Evolutionary conservation across 2,888 invertebrate species (phyloP).

Genomic region (Dorcus parallelipipedus): DNA sequence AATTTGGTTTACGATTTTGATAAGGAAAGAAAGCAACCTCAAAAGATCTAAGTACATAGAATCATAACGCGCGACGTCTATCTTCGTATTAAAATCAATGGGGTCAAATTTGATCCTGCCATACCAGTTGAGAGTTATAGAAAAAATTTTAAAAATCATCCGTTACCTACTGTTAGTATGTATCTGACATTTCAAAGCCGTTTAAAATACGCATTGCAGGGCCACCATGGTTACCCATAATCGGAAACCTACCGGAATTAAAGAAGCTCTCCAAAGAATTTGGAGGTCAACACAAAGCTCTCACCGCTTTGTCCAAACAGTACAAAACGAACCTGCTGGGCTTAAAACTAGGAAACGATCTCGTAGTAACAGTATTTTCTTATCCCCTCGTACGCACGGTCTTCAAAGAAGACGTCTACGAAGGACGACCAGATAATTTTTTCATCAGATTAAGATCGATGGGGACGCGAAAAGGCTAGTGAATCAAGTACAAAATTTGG

Average conservation of each 20-base stretch:
- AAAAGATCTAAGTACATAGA: no score
- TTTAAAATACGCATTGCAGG: constrained; percentile 37
- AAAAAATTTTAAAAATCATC: no score
- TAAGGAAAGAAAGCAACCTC: no score
- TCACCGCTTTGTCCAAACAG: constrained; percentile 48
- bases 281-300: constrained; percentile 54
- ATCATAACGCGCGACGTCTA: no score
- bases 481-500: no score
- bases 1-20: no score
- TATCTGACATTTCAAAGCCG: no score
- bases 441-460: constrained; percentile 61
- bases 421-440: constrained; percentile 64
- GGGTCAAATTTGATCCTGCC: no score
- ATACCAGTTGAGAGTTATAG: no score
- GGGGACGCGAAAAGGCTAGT: constrained; percentile 56
- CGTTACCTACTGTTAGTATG: no score
- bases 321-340: constrained; percentile 57
- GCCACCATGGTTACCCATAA: constrained; percentile 49
- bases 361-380: constrained; percentile 55
- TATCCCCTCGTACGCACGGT: constrained; percentile 54
- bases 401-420: constrained; percentile 57
- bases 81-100: no score
- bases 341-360: constrained; percentile 55
- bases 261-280: constrained; percentile 40
- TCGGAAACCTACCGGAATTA: constrained; percentile 45